phyloP scores from a whole-genome alignment of 1,140 invertebrate genomes.

The Drosophila guanche region DNA sequence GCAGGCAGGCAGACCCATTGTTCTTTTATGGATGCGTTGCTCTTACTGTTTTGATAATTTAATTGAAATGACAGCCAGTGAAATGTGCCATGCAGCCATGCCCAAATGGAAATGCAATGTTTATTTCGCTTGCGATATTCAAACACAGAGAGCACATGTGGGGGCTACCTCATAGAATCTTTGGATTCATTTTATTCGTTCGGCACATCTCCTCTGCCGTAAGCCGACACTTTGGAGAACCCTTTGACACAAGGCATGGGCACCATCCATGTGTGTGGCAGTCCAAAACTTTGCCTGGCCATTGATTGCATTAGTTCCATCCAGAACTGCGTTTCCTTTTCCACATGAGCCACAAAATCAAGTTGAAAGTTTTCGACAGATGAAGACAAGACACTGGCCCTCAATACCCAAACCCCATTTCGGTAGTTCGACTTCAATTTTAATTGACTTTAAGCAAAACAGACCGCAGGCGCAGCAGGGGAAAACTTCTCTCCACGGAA shows the following conservation, averaged over 20 bases:
- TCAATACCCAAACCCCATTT: not conserved
- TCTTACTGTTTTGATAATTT: slow-evolving; percentile 76
- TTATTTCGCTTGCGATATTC: slow-evolving; percentile 53
- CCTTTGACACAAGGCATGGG: slow-evolving; percentile 32
- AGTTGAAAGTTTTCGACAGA: slow-evolving; percentile 57
- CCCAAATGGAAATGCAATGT: slow-evolving; percentile 59
- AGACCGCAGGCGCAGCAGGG: slow-evolving; percentile 50
- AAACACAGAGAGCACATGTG: not conserved
- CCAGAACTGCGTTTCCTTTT: slow-evolving; percentile 27
- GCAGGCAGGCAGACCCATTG: slow-evolving; percentile 17
- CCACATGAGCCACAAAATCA: slow-evolving; percentile 49
- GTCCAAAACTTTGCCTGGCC: slow-evolving; percentile 39
- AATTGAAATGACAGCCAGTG: slow-evolving; percentile 67
- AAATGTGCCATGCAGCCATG: slow-evolving; percentile 29
- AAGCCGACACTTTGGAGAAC: slow-evolving; percentile 30
- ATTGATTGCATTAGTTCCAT: slow-evolving; percentile 66
- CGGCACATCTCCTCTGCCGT: not conserved
- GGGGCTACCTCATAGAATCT: too few species aligned
- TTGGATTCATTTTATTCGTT: too few species aligned
- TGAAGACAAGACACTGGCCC: slow-evolving; percentile 40
- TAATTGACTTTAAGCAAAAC: slow-evolving; percentile 75
- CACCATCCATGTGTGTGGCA: not conserved
- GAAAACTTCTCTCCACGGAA: slow-evolving; percentile 51
- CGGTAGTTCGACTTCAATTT: slow-evolving; percentile 53
- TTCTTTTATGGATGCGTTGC: slow-evolving; percentile 36